Evolutionary conservation across 2,888 invertebrate species (phyloP).

Genomic region (Drosophila eohydei): DNA sequence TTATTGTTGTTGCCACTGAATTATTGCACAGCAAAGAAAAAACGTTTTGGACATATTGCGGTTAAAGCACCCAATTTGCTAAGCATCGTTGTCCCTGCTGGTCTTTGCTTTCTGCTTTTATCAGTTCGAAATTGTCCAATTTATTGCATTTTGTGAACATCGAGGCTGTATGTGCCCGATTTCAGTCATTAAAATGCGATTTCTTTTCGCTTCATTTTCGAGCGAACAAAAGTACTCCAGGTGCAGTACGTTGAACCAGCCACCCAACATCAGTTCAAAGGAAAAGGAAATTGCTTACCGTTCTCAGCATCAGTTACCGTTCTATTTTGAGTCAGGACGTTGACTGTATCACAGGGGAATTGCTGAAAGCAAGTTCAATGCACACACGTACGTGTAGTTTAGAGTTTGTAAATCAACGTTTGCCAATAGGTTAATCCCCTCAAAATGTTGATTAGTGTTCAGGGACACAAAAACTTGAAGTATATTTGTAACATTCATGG

Average conservation of each 20-base stretch:
- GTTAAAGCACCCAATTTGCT: conserved; percentile 21
- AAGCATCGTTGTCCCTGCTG: conserved; percentile 3
- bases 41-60: conserved; percentile 7
- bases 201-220: conserved; percentile 33
- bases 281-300: conserved; percentile 64
- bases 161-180: conserved; percentile 13
- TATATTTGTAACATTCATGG: neutral
- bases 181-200: conserved; percentile 50
- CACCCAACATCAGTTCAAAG: conserved; percentile 35
- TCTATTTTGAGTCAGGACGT: conserved; percentile 44
- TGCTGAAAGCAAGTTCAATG: conserved; percentile 51
- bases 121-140: conserved; percentile 29
- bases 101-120: conserved; percentile 13
- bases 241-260: conserved; percentile 52
- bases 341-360: conserved; percentile 30
- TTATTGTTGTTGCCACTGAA: conserved; percentile 6
- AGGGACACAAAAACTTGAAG: conserved; percentile 1
- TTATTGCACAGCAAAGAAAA: neutral
- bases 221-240: conserved; percentile 42
- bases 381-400: conserved; percentile 34
- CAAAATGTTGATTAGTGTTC: neutral
- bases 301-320: conserved; percentile 54
- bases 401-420: conserved; percentile 22
- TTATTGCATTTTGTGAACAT: conserved; percentile 36
- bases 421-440: conserved; percentile 26